Evolutionary conservation across 2,888 invertebrate genomes (phyloP), one percentile per base, ranked within the genome.

Genomic region (Clitarchus hookeri): DNA sequence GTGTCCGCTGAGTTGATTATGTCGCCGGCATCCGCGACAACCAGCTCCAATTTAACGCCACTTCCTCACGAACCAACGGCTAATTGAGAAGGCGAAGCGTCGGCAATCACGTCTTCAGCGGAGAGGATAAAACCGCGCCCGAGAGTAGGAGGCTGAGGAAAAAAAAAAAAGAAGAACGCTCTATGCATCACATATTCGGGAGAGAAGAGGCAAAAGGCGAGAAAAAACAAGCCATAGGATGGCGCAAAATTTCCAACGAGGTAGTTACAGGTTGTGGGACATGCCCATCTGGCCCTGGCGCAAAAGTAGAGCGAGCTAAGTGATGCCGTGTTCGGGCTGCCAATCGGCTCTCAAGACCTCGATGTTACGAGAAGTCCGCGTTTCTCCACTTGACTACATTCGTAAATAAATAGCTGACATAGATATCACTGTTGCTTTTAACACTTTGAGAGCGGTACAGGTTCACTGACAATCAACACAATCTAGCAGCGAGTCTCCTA

Each of bases 11-110:
- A n/a, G 65, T 65, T 65, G 65, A 65, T 65, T 65, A 65, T 65
- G 16, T n/a, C 23, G 65, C 65, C 23, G 8, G 12, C 65, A n/a
- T 9, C n/a, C 8, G 65, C 65, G 65, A n/a, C 65, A 65, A 65
- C 19, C 65, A n/a, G 65, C 65, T 65, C 65, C 65, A 65, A 65
- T 65, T 65, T 65, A 65, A 65, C 65, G 65, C 65, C 65, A 65
- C 16, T 65, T 65, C 16, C 13, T 65, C 65, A 65, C 65, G 65
- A 65, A 65, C 11, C n/a, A 23, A n/a, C 65, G 65, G 8, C 65
- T 65, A 65, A 65, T 65, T 65, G 65, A 11, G 16, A 19, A n/a
- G 65, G 13, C 65, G 65, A n/a, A n/a, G 23, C n/a, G 65, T 1
- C 65, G 4, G 65, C 65, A 65, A 65, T 65, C 65, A 48, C 6